A percentile compares a stretch with the other conserved stretches of the same genome.
Evolutionary conservation across 2,113 vertebrate genomes (phyloP).

Genomic region (Macaca mulatta): DNA sequence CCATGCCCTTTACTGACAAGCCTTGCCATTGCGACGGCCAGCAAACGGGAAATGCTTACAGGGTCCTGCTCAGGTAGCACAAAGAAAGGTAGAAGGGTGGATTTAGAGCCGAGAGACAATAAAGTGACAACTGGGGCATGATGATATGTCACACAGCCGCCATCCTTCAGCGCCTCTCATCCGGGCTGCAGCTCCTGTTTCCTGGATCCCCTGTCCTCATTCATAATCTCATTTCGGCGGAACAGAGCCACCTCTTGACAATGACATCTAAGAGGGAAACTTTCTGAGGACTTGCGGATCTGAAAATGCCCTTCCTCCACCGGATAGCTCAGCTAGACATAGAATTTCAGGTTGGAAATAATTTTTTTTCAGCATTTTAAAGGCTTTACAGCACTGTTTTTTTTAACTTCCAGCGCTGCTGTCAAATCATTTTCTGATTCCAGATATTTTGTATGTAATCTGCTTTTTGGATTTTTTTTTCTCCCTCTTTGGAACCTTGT

Average conservation of each 20-base stretch:
- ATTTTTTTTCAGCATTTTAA: neutral
- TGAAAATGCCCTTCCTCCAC: neutral
- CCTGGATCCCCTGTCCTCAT: neutral
- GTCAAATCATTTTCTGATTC: neutral
- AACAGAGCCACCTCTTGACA: neutral
- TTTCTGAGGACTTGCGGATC: neutral
- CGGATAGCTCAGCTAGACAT: too few species aligned
- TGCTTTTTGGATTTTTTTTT: neutral
- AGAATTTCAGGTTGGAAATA: neutral
- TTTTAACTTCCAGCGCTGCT: neutral
- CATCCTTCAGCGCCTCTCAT: neutral
- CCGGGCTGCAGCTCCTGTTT: too few species aligned
- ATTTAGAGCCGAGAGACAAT: neutral
- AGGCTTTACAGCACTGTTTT: neutral
- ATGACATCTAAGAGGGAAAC: neutral
- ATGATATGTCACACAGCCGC: too few species aligned
- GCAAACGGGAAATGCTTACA: neutral
- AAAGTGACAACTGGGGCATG: neutral
- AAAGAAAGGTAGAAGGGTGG: neutral
- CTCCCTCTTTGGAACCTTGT: neutral
- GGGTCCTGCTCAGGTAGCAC: neutral
- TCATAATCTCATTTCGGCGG: neutral
- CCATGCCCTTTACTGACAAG: neutral
- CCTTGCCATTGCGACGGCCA: neutral
- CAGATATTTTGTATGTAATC: neutral